Evolutionary conservation across 2,888 invertebrate species (phyloP).

Genomic region (Drosophila mimica): DNA sequence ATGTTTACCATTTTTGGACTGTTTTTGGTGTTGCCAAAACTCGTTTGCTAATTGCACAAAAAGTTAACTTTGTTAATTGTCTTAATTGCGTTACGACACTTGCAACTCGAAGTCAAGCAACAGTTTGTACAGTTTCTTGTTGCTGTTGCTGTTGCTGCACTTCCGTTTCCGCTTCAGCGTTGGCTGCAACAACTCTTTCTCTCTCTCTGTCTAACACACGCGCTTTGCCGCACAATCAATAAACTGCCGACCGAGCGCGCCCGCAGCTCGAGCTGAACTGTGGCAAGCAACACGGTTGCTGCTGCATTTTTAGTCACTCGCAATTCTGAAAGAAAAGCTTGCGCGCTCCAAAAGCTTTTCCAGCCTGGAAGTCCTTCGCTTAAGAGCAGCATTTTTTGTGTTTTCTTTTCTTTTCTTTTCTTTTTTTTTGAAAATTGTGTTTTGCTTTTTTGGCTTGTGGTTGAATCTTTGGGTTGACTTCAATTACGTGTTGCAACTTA

Average conservation of each 20-base stretch:
- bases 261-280: slow-evolving; percentile 76
- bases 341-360: slow-evolving; percentile 50
- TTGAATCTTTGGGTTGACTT: background rate
- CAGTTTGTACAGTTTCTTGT: slow-evolving; percentile 63
- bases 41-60: slow-evolving; percentile 42
- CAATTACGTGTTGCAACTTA: background rate
- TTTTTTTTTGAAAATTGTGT: background rate
- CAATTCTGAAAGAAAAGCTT: slow-evolving; percentile 21
- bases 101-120: slow-evolving; percentile 52
- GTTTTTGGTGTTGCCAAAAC: slow-evolving; percentile 27
- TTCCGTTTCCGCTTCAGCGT: slow-evolving; percentile 70
- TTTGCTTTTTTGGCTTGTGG: background rate
- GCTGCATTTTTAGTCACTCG: slow-evolving; percentile 44
- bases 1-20: slow-evolving; percentile 69
- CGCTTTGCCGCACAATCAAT: slow-evolving; percentile 36
- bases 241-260: slow-evolving; percentile 63
- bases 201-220: background rate
- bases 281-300: slow-evolving; percentile 32
- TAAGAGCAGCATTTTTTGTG: slow-evolving; percentile 3
- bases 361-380: slow-evolving; percentile 47
- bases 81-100: slow-evolving; percentile 57
- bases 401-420: background rate
- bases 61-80: slow-evolving; percentile 66
- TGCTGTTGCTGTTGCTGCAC: slow-evolving; percentile 62
- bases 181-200: slow-evolving; percentile 24